Evolutionary conservation across 2,888 invertebrate species (phyloP).

Genomic region (Metellina segmentata): DNA sequence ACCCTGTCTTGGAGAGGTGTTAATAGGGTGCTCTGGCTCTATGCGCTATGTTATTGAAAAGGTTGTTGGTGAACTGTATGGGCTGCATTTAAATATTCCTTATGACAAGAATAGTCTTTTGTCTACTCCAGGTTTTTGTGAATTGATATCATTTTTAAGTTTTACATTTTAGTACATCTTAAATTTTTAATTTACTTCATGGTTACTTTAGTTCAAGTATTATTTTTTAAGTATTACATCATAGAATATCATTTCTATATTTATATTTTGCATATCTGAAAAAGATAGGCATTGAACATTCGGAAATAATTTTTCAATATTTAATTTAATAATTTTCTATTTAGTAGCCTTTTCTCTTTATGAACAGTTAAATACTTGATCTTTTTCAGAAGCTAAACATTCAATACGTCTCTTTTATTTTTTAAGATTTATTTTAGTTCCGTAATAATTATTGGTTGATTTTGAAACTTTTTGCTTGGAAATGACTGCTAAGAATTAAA

Average conservation of each 20-base stretch:
- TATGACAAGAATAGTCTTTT: slow-evolving; percentile 28
- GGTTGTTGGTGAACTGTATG: background rate
- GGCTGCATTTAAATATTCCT: background rate
- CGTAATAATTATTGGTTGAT: background rate
- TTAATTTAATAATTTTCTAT: no score
- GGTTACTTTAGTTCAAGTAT: background rate
- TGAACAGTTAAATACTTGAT: background rate
- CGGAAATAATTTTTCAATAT: no score
- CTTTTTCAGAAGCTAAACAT: no score
- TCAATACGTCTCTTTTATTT: background rate
- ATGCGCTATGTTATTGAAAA: slow-evolving; percentile 22
- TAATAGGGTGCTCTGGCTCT: slow-evolving; percentile 12
- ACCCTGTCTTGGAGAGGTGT: slow-evolving; percentile 30
- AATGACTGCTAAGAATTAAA: no score
- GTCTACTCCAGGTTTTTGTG: slow-evolving; percentile 20
- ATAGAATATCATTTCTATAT: no score
- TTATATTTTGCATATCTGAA: no score
- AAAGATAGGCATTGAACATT: no score
- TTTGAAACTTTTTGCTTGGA: background rate
- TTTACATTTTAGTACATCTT: no score
- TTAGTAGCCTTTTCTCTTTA: background rate
- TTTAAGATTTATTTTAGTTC: background rate
- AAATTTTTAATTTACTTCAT: no score
- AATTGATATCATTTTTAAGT: background rate
- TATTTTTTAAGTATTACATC: background rate